Base-by-base conservation (phyloP, 37 sponge, comb jelly and placozoan genomes). In the Cliona cf. orientalis region DNA sequence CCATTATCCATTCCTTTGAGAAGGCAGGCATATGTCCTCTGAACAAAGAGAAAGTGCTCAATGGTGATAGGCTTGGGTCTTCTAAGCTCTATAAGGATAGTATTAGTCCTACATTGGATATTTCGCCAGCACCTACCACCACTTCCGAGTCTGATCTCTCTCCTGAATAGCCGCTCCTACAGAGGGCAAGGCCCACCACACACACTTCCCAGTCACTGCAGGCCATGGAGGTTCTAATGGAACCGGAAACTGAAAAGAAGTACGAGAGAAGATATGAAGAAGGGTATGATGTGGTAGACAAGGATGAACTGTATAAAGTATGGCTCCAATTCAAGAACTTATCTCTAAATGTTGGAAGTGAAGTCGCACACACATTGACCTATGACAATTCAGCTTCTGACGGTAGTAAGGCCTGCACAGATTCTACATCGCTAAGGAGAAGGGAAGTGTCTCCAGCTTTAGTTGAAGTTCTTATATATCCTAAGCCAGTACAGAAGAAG, bases 251-350 rank as follows among this genome's bases (percentile, higher is more conserved):
- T 39, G 22, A 45, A 17, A 72, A 37, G 65, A 60, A 73, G 11
- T 82, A 42, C 42, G 28, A 25, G 23, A 23, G 6, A 0, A 37
- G 66, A 22, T 60, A 38, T 34, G 74, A 82, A 25, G 74, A 82
- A 72, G 63, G 83, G 17, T 82, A 82, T 39, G 83, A 82, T 72
- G 53, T 49, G 53, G n/a, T 73, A 2, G 46, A 59, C 23, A 35
- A 59, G 3, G 46, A 82, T 72, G 71, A 69, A 40, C 49, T 73
- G 23, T 82, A 82, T 58, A 61, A 23, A 32, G 66, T 70, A 2
- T 82, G 83, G 83, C 23, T 69, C 5, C 37, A 82, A 41, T 61
- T 61, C 26, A 61, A 61, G 63, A 49, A 49, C 14, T 49, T 49
- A 49, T 49, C 53, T 49, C 53, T 49, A 49, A 49, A 49, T 49